Conservation (phyloP, 2,888 invertebrate genomes). For the Chrysotoxum bicinctum region DNA sequence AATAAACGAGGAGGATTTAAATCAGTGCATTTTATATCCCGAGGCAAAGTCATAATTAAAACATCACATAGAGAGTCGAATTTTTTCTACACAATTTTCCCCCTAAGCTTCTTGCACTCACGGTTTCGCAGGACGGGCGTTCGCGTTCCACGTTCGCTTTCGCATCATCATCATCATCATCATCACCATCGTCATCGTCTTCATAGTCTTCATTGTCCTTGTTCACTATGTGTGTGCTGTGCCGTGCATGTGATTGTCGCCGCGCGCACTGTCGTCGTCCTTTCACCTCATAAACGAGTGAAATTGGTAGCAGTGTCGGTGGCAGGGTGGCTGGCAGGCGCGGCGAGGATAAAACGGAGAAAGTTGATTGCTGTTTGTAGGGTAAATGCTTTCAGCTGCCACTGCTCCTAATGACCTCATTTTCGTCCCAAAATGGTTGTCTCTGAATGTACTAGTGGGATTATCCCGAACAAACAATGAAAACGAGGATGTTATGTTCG, state of each 20-base stretch:
- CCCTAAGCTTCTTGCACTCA: conserved; percentile 17
- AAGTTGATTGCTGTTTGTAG: conserved; percentile 68
- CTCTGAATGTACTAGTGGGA: conserved; percentile 60
- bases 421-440: conserved; percentile 62
- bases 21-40: conserved; percentile 67
- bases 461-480: conserved; percentile 67
- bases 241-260: conserved; percentile 15
- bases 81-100: conserved; percentile 28
- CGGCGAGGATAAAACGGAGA: conserved; percentile 31
- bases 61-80: conserved; percentile 41
- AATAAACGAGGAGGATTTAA: conserved; percentile 31
- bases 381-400: conserved; percentile 67
- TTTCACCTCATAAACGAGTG: conserved; percentile 62
- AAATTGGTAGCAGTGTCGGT: conserved; percentile 31
- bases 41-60: conserved; percentile 67
- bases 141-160: not conserved
- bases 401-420: conserved; percentile 71
- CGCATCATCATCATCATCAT: not conserved
- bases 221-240: not conserved
- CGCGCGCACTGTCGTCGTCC: conserved; percentile 34
- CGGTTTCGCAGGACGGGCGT: conserved; percentile 16
- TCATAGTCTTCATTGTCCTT: conserved; percentile 12
- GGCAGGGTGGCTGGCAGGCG: not conserved
- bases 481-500: conserved; percentile 68
- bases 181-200: conserved; percentile 8